A percentile compares a stretch with the other conserved stretches of the same genome.
phyloP scores from a whole-genome alignment of 2,888 invertebrate genomes.

The Mayetiola destructor region DNA sequence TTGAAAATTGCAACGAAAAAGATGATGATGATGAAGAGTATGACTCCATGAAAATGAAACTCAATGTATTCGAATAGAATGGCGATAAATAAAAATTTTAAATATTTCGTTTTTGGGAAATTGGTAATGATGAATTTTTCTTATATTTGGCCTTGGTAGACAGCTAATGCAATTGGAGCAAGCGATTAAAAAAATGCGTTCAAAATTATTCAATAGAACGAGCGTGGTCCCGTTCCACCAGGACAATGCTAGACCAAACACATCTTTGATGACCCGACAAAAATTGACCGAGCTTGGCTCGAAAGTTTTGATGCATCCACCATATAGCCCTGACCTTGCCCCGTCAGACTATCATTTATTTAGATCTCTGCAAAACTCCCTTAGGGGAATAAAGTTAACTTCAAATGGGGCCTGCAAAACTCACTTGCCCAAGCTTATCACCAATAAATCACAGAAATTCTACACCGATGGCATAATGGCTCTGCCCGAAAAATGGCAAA shows the following conservation, averaged over 20 bases:
- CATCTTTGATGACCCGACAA: slow-evolving; percentile 21
- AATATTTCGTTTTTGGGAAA: too few species aligned
- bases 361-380: slow-evolving; percentile 19
- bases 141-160: too few species aligned
- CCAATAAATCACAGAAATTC: slow-evolving; percentile 20
- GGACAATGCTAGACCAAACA: slow-evolving; percentile 19
- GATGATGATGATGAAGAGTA: too few species aligned
- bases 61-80: too few species aligned
- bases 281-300: slow-evolving; percentile 22
- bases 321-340: slow-evolving; percentile 21
- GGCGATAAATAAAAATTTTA: too few species aligned
- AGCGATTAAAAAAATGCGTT: too few species aligned
- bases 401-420: slow-evolving; percentile 20
- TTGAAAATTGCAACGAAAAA: too few species aligned
- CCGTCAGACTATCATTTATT: slow-evolving; percentile 21
- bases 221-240: too few species aligned
- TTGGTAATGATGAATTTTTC: too few species aligned
- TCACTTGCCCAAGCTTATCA: slow-evolving; percentile 20
- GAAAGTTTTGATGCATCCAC: slow-evolving; percentile 22
- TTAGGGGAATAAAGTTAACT: slow-evolving; percentile 19
- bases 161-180: too few species aligned
- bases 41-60: too few species aligned
- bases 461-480: slow-evolving; percentile 18
- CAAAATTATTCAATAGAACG: too few species aligned
- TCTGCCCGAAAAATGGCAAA: slow-evolving; percentile 18